Percentiles rank a stretch among this genome's conserved stretches.
These are phyloP conservation scores for Turdus rufiventris DNA, from an alignment of 2,113 vertebrate genomes.

Conservation along the genomic window DNA sequence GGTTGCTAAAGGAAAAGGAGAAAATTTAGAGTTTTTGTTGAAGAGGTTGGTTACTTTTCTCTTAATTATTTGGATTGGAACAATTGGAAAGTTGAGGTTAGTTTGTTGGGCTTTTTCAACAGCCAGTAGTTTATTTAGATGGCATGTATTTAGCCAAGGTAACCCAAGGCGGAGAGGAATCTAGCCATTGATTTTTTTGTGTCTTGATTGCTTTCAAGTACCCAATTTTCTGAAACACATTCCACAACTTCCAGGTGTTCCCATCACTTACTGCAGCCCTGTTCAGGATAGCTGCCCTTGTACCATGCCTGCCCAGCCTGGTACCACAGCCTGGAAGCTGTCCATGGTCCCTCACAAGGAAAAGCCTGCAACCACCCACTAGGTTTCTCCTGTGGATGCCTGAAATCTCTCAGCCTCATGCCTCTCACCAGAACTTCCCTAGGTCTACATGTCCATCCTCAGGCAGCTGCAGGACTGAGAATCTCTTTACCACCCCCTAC, in stretches of 20 bases:
- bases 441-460: accelerated
- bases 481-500: neutral
- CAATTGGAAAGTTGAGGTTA: neutral
- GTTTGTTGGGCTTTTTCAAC: neutral
- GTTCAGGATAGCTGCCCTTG: accelerated
- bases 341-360: accelerated
- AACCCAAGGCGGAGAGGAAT: neutral
- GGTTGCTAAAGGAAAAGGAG: constrained; percentile 31
- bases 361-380: neutral
- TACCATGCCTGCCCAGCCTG: neutral
- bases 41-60: constrained; percentile 1
- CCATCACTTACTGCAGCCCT: neutral
- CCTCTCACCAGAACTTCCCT: neutral
- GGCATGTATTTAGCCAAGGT: neutral
- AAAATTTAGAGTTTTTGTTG: neutral
- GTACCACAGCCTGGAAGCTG: neutral
- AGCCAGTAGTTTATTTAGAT: neutral
- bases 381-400: neutral
- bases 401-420: neutral
- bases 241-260: neutral
- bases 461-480: neutral
- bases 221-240: neutral
- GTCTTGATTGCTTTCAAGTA: neutral
- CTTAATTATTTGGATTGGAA: neutral
- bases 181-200: neutral